These are phyloP conservation scores for Channa maculata DNA, from an alignment of 2,113 vertebrate species.

Conservation along the genomic window DNA sequence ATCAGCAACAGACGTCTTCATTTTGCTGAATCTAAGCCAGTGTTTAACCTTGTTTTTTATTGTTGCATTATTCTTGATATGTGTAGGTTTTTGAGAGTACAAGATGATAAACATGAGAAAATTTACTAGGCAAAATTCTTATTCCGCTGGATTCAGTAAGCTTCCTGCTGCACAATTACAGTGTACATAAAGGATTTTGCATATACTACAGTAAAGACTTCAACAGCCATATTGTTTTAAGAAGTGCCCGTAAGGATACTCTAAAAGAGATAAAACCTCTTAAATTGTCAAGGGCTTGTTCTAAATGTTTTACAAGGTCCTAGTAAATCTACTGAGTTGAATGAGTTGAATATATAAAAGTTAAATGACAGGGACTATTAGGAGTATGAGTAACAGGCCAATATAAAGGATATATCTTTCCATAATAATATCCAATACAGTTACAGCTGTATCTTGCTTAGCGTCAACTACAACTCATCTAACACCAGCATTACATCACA, in stretches of 20 bases:
- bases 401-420: conserved; percentile 54
- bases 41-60: not conserved
- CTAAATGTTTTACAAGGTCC: conserved; percentile 28
- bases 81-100: no score
- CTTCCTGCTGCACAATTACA: conserved; percentile 29
- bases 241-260: conserved; percentile 10
- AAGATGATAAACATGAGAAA: no score
- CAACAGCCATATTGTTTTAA: conserved; percentile 16
- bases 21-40: not conserved
- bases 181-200: conserved; percentile 14
- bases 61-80: no score
- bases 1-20: not conserved
- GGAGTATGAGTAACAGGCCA: conserved; percentile 41
- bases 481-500: conserved; percentile 67
- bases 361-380: conserved; percentile 43
- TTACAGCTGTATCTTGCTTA: conserved; percentile 52
- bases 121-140: no score
- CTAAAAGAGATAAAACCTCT: conserved; percentile 35
- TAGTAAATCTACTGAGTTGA: conserved; percentile 26
- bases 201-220: not conserved
- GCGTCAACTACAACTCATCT: conserved; percentile 61
- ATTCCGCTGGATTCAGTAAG: conserved; percentile 19
- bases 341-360: conserved; percentile 24
- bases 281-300: conserved; percentile 23
- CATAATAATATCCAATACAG: conserved; percentile 57